These are phyloP conservation scores for Phataginus tetradactyla DNA, from an alignment of 2,797 vertebrate genomes.

Conservation along the genomic window DNA sequence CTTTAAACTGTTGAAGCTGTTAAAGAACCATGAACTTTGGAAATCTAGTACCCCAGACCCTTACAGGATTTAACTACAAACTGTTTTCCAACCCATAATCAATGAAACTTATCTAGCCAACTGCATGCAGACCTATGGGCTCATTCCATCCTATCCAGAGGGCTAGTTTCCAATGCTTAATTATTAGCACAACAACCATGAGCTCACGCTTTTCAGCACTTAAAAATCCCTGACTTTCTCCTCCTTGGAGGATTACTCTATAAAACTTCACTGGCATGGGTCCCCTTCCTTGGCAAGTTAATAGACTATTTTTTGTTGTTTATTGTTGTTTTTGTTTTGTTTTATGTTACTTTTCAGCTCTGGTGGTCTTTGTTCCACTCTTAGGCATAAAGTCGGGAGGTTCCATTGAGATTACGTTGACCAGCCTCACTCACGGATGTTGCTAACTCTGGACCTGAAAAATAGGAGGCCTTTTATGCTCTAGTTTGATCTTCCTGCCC, in stretches of 20 bases:
- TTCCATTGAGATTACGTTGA: background rate
- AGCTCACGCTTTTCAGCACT: background rate
- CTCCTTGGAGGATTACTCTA: background rate
- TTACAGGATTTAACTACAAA: background rate
- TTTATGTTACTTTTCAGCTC: background rate
- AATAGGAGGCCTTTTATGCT: background rate
- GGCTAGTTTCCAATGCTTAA: background rate
- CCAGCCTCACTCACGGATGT: rapidly evolving
- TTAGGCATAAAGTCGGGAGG: background rate
- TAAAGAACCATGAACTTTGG: background rate
- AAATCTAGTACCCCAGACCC: background rate
- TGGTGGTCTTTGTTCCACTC: background rate
- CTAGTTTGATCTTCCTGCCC: too few relatives aligned
- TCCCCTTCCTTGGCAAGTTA: background rate
- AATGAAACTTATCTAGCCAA: background rate
- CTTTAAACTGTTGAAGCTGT: background rate
- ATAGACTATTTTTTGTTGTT: background rate
- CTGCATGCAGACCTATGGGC: background rate
- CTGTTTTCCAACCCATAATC: background rate
- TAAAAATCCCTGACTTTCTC: background rate
- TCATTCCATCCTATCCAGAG: background rate
- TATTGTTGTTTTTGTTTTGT: background rate
- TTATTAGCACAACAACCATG: background rate
- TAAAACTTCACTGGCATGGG: background rate
- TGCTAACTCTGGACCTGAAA: background rate